Conservation (phyloP, 2,888 invertebrate species). For the Eledona agricola region DNA sequence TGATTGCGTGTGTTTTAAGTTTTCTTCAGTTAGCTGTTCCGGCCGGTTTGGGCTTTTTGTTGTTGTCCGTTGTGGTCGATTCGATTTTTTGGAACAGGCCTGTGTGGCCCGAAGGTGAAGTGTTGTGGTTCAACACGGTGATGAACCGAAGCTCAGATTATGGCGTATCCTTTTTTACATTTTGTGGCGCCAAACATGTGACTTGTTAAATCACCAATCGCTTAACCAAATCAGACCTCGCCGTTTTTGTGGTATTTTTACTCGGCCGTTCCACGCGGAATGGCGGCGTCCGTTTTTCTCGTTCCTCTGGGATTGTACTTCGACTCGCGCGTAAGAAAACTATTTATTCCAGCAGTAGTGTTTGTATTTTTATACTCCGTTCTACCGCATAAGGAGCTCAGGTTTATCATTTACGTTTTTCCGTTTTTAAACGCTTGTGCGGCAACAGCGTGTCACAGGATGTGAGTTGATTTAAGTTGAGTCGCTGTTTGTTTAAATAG, state of each 20-base stretch:
- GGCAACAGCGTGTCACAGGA: conserved; percentile 84
- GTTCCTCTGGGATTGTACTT: conserved; percentile 80
- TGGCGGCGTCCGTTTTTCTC: conserved; percentile 82
- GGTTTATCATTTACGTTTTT: conserved; percentile 97
- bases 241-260: conserved; percentile 99
- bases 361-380: conserved; percentile 93
- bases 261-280: conserved; percentile 92
- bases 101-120: conserved; percentile 98
- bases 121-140: conserved; percentile 94
- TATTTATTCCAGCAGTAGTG: conserved; percentile 75
- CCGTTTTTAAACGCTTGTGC: conserved; percentile 91
- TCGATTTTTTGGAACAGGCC: conserved; percentile 91
- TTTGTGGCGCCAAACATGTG: too few relatives aligned
- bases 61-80: conserved; percentile 82
- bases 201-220: conserved; percentile 22
- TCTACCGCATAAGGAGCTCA: conserved; percentile 96
- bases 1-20: conserved; percentile 62
- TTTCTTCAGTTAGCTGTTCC: conserved; percentile 77
- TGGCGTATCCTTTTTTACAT: conserved; percentile 70
- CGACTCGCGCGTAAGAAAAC: conserved; percentile 75
- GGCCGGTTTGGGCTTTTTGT: conserved; percentile 73
- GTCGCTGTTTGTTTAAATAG: too few relatives aligned
- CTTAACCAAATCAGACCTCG: conserved; percentile 73
- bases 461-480: conserved; percentile 75
- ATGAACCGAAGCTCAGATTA: conserved; percentile 94